These are phyloP conservation scores for Cottoperca gobio DNA, from an alignment of 2,797 vertebrate species.

Conservation along the genomic window DNA sequence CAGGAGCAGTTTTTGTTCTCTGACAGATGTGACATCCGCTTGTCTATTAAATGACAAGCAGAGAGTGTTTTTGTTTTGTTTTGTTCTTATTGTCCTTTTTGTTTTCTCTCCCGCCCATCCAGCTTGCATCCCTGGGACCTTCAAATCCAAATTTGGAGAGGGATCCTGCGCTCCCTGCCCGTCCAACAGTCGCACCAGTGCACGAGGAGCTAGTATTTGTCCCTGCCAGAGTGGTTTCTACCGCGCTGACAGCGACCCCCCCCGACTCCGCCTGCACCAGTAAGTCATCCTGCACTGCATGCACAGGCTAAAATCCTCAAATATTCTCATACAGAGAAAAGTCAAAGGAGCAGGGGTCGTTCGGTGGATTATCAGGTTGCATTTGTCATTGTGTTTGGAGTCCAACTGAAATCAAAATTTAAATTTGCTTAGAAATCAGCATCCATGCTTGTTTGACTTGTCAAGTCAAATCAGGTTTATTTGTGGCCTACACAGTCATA, in stretches of 20 bases:
- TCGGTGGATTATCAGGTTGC: not conserved
- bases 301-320: not conserved
- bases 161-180: conserved; percentile 92
- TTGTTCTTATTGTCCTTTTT: conserved; percentile 45
- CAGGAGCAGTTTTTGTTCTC: conserved; percentile 36
- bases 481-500: not conserved
- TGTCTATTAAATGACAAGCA: conserved; percentile 57
- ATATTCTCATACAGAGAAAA: conserved; percentile 12
- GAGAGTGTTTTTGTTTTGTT: conserved; percentile 2
- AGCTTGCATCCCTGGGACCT: conserved; percentile 93
- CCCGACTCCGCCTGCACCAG: conserved; percentile 94
- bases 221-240: conserved; percentile 92
- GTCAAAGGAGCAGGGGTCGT: not conserved
- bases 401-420: not conserved
- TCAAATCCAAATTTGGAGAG: conserved; percentile 96
- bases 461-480: not conserved
- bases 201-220: conserved; percentile 89
- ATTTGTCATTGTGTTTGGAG: not conserved
- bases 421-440: not conserved
- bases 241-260: conserved; percentile 90
- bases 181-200: conserved; percentile 91
- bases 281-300: conserved; percentile 81
- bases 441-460: not conserved
- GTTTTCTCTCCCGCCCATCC: conserved; percentile 31
- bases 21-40: conserved; percentile 58